Conservation (phyloP, 2,113 vertebrate species). For the Serilophus lunatus region DNA sequence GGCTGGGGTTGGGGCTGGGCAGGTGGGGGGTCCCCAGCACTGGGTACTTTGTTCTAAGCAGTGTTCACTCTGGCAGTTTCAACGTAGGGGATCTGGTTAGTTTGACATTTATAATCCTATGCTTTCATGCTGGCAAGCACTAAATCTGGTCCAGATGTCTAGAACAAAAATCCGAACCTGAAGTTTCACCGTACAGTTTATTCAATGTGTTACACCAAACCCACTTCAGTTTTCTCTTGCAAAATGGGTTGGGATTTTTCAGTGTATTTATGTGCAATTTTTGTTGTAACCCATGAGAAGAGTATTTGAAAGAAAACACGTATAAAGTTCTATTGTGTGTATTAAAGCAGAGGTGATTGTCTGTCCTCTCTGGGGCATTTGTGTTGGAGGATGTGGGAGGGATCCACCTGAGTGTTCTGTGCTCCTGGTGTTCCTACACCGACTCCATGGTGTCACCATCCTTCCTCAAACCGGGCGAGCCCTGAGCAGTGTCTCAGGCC, state of each 20-base stretch:
- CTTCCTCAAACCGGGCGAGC: neutral
- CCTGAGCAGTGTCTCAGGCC: neutral
- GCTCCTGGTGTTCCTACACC: neutral
- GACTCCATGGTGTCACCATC: neutral
- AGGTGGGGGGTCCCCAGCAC: neutral
- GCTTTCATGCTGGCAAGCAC: neutral
- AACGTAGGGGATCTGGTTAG: rapidly evolving
- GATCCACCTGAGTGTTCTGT: rapidly evolving
- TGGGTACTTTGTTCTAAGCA: neutral
- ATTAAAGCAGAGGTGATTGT: neutral
- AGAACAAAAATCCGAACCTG: neutral
- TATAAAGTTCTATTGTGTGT: neutral
- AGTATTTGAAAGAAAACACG: neutral
- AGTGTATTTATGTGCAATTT: conserved; percentile 56
- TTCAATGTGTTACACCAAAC: neutral
- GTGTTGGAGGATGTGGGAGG: neutral
- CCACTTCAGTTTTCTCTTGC: neutral
- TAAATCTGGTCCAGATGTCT: neutral
- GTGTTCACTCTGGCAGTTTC: neutral
- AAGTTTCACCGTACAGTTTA: neutral
- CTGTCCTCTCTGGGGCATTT: neutral
- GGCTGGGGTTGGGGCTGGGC: neutral
- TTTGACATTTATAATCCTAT: neutral
- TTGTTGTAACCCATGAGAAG: neutral
- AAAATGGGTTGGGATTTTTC: neutral